Evolutionary conservation across 1,140 invertebrate genomes (phyloP), one percentile per base, ranked within the genome.

Genomic region (Planococcus citri): DNA sequence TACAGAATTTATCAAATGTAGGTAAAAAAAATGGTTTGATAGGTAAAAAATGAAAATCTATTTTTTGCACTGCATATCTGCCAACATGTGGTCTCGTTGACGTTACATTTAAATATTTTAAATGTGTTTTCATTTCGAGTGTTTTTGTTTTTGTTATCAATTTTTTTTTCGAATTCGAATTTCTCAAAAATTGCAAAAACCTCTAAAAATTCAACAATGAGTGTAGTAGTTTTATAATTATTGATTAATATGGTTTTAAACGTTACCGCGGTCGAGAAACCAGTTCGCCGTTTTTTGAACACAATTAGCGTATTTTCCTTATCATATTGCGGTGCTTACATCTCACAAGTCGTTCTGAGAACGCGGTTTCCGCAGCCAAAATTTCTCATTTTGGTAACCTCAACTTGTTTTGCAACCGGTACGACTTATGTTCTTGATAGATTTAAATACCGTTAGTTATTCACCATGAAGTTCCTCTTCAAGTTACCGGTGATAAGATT

Each of bases 301-400:
- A 27, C 21, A 14, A 64, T 64, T 17, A 64, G 60, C 17, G 60
- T 64, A 25, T 64, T 64, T 64, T 64, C 60, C 6, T 25, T 64
- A 25, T 64, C 21, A 64, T 64, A 17, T 20, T 64, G 22, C 24
- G 22, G 22, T 10, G 60, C 24, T 4, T 64, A 64, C 20, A 14
- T 64, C 10, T 17, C 60, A 2, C 60, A 25, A 9, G 3, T 64
- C 2, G 10, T 64, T 64, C 20, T 24, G 1, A 22, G 25, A 22
- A 4, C 60, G 21, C 10, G 24, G 22, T 27, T 24, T 64, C 21
- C 60, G 1, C 60, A 24, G 10, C 10, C 22, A 17, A 64, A 64
- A 64, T 64, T 64, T 4, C 21, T 64, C 6, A 64, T 64, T 4
- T 25, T 24, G 3, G 3, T 64, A 25, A 64, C 60, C 4, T 64